Conservation (phyloP, 2,113 vertebrate species). For the Herpailurus yagouaroundi region DNA sequence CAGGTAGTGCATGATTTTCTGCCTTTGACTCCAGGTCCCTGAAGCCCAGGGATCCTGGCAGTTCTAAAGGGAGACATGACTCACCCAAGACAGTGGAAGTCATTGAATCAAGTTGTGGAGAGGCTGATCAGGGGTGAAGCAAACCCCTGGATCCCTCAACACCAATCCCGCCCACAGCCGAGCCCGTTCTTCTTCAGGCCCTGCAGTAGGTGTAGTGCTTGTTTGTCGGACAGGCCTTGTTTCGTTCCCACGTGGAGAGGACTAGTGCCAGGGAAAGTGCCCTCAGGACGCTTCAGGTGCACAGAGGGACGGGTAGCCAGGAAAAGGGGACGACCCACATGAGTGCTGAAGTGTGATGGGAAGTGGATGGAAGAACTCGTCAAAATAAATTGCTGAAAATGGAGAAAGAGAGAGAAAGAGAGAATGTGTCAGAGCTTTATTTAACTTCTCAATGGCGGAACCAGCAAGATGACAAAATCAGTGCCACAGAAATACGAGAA, state of each 20-base stretch:
- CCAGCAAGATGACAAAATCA: constrained; percentile 10
- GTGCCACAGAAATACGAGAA: not conserved
- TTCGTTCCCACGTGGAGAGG: not conserved
- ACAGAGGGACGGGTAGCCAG: not conserved
- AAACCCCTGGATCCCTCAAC: not conserved
- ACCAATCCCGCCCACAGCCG: not conserved
- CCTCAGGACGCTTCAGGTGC: not conserved
- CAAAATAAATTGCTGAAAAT: not conserved
- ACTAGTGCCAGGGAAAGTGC: not conserved
- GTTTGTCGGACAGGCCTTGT: not conserved
- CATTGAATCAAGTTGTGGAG: not conserved
- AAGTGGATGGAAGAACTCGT: not conserved
- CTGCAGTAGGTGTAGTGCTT: not conserved
- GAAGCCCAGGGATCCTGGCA: not conserved
- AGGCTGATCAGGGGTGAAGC: not conserved
- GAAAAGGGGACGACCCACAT: not conserved
- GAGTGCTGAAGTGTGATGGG: not conserved
- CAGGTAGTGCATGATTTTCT: not conserved
- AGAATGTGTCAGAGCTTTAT: not conserved
- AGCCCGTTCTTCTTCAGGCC: not conserved
- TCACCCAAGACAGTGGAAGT: not conserved
- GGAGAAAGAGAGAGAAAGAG: too few relatives aligned
- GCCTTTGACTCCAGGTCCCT: not conserved
- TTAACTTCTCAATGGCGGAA: constrained; percentile 40
- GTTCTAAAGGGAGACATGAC: not conserved